Percentiles rank a stretch among this genome's conserved stretches.
phyloP scores from a whole-genome alignment of 37 sponge, comb jelly and placozoan genomes.

The Theonella swinhoei region DNA sequence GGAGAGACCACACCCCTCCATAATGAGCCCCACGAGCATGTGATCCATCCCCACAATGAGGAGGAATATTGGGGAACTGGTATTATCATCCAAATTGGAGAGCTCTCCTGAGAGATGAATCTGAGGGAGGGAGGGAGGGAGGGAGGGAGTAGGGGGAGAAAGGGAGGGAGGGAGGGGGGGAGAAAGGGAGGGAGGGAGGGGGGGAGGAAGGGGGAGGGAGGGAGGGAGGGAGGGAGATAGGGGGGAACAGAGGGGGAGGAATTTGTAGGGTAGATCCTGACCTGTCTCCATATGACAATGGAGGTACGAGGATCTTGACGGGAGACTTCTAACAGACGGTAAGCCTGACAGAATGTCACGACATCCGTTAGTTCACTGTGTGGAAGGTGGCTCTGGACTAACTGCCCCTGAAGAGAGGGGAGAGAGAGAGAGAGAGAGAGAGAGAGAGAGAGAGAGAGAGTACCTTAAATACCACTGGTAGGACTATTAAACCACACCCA shows the following conservation, averaged over 20 bases:
- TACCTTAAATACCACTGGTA: no score
- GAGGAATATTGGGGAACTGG: conserved; percentile 14
- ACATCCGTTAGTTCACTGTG: conserved; percentile 17
- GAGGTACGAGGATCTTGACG: conserved; percentile 18
- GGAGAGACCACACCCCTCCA: conserved; percentile 6
- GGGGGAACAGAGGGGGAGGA: no score
- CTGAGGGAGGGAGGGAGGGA: no score
- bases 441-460: conserved; percentile 19
- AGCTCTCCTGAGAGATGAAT: neutral
- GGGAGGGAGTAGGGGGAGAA: no score
- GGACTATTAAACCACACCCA: neutral
- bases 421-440: conserved; percentile 10
- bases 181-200: no score
- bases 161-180: neutral
- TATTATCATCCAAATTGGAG: no score
- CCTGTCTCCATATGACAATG: conserved; percentile 66
- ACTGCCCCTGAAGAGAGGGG: neutral
- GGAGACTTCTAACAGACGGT: conserved; percentile 55
- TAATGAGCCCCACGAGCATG: conserved; percentile 41
- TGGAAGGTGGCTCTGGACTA: neutral
- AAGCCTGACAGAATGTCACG: conserved; percentile 23
- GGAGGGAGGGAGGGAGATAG: no score
- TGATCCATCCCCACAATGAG: conserved; percentile 50
- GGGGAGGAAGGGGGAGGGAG: no score
- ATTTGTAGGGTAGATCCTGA: no score